Percentiles rank a stretch among this genome's conserved stretches.
These are phyloP conservation scores for Alca torda DNA, from an alignment of 2,797 vertebrate genomes.

Conservation along the genomic window DNA sequence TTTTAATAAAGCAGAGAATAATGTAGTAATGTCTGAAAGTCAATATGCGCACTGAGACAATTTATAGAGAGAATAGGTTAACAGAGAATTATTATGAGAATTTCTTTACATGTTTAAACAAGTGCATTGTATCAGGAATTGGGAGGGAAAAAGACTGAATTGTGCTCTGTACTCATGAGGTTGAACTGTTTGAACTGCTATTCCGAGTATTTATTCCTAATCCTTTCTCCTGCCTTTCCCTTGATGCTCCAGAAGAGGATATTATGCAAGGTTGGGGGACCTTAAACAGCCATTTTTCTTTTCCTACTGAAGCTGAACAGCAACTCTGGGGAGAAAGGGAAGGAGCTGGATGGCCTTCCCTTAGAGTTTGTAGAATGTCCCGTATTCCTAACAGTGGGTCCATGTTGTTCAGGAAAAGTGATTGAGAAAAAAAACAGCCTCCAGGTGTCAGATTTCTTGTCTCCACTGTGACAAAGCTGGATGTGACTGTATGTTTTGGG, in stretches of 20 bases:
- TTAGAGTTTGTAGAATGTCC: not conserved
- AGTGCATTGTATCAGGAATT: not conserved
- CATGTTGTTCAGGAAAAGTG: not conserved
- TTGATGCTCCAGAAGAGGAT: not conserved
- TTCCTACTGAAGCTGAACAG: not conserved
- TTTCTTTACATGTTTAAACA: not conserved
- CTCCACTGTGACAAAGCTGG: not conserved
- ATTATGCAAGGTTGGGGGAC: not conserved
- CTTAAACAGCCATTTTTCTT: not conserved
- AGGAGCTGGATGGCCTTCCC: not conserved
- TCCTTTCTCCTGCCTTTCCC: not conserved
- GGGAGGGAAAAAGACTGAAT: not conserved
- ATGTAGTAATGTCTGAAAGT: not conserved
- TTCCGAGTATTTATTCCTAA: not conserved
- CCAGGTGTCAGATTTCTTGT: not conserved
- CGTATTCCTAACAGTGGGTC: not conserved
- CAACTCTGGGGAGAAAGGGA: not conserved
- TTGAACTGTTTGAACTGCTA: not conserved
- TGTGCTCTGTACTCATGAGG: not conserved
- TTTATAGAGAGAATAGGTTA: not conserved
- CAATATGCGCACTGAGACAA: not conserved
- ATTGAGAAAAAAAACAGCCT: not conserved
- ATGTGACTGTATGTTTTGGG: not conserved
- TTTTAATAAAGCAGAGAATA: not conserved
- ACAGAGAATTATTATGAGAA: not conserved